phyloP scores from a whole-genome alignment of 2,888 invertebrate species.

The Patella depressa region DNA sequence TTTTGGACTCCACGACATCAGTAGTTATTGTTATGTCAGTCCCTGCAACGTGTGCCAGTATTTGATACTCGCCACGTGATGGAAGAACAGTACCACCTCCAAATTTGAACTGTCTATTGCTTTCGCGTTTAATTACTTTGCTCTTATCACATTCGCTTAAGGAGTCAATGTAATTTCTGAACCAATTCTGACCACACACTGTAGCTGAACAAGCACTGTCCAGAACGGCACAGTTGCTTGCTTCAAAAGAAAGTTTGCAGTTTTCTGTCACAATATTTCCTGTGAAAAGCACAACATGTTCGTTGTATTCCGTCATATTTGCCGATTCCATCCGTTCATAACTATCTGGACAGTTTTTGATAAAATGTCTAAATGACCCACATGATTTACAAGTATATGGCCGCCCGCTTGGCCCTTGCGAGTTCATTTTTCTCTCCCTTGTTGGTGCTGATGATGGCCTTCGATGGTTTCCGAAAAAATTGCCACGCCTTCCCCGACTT shows the following conservation, averaged over 20 bases:
- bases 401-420: constrained; percentile 1
- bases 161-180: constrained; percentile 30
- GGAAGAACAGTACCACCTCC: constrained; percentile 32
- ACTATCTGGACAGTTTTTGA: constrained; percentile 31
- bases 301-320: constrained; percentile 16
- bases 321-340: constrained; percentile 29
- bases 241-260: constrained; percentile 27
- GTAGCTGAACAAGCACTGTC: constrained; percentile 36
- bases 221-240: constrained; percentile 33
- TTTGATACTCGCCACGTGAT: constrained; percentile 26
- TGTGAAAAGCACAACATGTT: constrained; percentile 35
- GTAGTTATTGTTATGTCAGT: constrained; percentile 27
- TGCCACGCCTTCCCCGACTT: neutral
- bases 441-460: neutral
- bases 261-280: constrained; percentile 28
- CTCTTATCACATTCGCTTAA: constrained; percentile 15
- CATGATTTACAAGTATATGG: constrained; percentile 17
- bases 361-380: constrained; percentile 33
- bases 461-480: neutral
- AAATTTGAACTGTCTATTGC: constrained; percentile 32
- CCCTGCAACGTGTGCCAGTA: constrained; percentile 33
- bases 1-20: constrained; percentile 35
- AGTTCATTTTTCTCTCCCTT: neutral
- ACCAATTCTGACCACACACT: constrained; percentile 34
- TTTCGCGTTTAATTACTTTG: constrained; percentile 20